Percentiles rank a stretch among this genome's conserved stretches.
Evolutionary conservation across 2,113 vertebrate species (phyloP).

Genomic region (Aldabrachelys gigantea): DNA sequence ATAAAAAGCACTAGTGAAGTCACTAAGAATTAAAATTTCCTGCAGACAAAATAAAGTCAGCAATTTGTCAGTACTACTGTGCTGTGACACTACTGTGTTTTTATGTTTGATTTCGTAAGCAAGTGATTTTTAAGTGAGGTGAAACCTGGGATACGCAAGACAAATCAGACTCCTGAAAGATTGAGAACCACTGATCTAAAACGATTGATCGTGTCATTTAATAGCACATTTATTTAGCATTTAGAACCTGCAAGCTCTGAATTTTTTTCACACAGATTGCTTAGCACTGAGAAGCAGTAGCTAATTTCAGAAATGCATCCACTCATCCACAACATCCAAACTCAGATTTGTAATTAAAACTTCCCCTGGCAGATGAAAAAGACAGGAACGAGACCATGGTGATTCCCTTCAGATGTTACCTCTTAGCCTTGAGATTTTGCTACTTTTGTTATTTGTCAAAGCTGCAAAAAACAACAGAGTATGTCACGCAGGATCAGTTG

Average conservation of each 20-base stretch:
- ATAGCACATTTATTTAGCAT: not conserved
- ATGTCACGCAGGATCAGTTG: conserved; percentile 30
- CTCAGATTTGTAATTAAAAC: conserved; percentile 59
- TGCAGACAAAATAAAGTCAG: too few species aligned
- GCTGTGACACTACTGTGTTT: too few species aligned
- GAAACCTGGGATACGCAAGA: too few species aligned
- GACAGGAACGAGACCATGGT: conserved; percentile 59
- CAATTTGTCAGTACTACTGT: too few species aligned
- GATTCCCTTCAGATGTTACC: conserved; percentile 47
- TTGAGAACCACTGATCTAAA: too few species aligned
- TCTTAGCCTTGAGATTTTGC: conserved; percentile 60
- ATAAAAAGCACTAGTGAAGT: too few species aligned
- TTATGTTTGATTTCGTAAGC: too few species aligned
- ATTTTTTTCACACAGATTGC: not conserved
- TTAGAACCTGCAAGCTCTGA: not conserved
- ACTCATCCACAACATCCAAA: conserved; percentile 54
- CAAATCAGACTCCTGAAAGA: too few species aligned
- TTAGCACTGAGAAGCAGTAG: not conserved
- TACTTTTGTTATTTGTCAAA: conserved; percentile 66
- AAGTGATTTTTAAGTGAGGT: too few species aligned
- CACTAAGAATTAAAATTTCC: too few species aligned
- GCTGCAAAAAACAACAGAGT: conserved; percentile 54
- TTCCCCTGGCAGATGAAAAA: conserved; percentile 61
- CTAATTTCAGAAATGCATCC: conserved; percentile 55
- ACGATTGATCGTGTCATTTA: not conserved